phyloP scores from a whole-genome alignment of 2,888 invertebrate genomes.

The Acleris emargana region DNA sequence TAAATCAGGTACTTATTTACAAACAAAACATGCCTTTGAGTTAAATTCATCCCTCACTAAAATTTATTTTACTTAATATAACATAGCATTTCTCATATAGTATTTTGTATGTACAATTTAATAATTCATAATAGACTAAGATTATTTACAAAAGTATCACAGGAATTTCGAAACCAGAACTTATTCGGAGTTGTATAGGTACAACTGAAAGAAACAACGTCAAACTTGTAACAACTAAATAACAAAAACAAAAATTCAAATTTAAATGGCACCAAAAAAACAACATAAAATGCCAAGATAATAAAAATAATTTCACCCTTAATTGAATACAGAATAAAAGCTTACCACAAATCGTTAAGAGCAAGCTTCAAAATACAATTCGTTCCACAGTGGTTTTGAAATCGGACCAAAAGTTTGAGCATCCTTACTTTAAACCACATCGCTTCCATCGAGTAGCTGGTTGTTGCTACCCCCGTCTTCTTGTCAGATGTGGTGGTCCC shows the following conservation, averaged over 20 bases:
- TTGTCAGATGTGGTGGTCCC: constrained; percentile 84
- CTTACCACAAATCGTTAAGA: constrained; percentile 20
- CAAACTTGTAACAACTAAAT: background rate
- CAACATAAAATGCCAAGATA: background rate
- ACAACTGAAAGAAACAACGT: background rate
- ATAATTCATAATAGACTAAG: constrained; percentile 44
- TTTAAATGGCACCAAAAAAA: constrained; percentile 7
- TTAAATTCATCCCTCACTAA: too few species aligned
- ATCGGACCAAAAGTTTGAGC: constrained; percentile 23
- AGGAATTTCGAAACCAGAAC: constrained; percentile 58
- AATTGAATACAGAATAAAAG: constrained; percentile 1
- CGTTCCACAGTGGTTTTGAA: constrained; percentile 14
- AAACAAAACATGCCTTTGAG: background rate
- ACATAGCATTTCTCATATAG: background rate
- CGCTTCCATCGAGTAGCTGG: constrained; percentile 72
- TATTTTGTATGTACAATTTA: constrained; percentile 16
- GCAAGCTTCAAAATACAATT: constrained; percentile 27
- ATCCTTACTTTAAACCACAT: constrained; percentile 61
- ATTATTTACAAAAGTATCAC: constrained; percentile 74
- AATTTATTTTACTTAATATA: background rate
- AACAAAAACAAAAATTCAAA: background rate
- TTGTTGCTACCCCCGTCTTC: constrained; percentile 73
- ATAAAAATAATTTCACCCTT: too few species aligned
- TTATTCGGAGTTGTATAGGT: constrained; percentile 15
- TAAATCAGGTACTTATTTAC: constrained; percentile 15